Conservation (phyloP, 2,797 vertebrate genomes). For the Scolopax rusticola region DNA sequence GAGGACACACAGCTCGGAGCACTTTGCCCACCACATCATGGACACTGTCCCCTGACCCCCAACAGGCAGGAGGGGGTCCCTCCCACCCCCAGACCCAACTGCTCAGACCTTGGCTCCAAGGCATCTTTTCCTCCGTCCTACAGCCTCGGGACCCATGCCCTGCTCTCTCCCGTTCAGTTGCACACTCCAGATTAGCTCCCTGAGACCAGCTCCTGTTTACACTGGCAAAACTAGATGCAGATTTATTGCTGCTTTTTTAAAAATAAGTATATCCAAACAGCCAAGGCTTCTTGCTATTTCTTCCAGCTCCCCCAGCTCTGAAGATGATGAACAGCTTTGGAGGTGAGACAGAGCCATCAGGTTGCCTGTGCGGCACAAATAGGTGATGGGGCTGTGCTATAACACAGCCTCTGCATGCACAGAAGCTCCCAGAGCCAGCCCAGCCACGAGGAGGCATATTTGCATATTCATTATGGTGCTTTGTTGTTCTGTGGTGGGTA, state of each 20-base stretch:
- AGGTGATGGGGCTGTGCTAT: rapidly evolving
- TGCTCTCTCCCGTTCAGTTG: not conserved
- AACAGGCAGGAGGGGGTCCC: no score
- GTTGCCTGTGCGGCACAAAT: rapidly evolving
- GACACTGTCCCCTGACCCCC: not conserved
- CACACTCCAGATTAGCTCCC: not conserved
- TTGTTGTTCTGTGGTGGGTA: no score
- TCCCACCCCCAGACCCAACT: not conserved
- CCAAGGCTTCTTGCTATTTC: not conserved
- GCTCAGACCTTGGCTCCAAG: not conserved
- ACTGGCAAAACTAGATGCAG: not conserved
- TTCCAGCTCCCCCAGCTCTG: not conserved
- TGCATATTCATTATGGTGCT: no score
- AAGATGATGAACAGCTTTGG: rapidly evolving
- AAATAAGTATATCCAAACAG: not conserved
- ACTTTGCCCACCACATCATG: rapidly evolving
- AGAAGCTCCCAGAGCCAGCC: not conserved
- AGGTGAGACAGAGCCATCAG: rapidly evolving
- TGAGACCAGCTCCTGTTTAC: not conserved
- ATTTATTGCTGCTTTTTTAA: not conserved
- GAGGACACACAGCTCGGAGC: not conserved
- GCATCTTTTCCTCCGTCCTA: not conserved
- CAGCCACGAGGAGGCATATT: not conserved
- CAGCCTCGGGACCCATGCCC: rapidly evolving
- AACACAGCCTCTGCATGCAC: rapidly evolving